Base-by-base conservation (phyloP, 2,113 vertebrate species). In the Haliaeetus leucogaster region DNA sequence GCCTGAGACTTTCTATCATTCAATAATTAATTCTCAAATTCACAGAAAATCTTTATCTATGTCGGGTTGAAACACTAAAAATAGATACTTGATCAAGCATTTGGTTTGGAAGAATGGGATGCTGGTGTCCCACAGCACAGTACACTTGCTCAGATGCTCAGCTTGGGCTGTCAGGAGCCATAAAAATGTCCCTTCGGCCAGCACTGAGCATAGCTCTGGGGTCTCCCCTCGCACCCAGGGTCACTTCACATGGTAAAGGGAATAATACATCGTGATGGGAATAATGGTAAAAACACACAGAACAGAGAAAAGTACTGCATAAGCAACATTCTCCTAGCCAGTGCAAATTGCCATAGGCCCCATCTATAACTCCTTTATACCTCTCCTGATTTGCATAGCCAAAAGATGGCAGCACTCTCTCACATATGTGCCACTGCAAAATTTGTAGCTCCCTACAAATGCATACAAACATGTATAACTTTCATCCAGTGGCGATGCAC, bases 331-430 rank as follows among this genome's bases (percentile, higher is more conserved):
- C 19, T 8, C 13, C 66, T 22, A 22, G 22, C 66, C 56, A 3
- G 0, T 0, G 2, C 34, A 27, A 38, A n/a, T 1, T 8, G 32
- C 71, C 1, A 3, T 0, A 34, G 22, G 38, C 15, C 19, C 34
- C 11, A 18, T 11, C 40, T 1, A 1, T 0, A 18, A 1, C 40
- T 3, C 45, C 43, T 43, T 30, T 1, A 6, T 0, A 8, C 32
- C 34, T 34, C 63, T 42, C 23, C 45, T 7, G 83, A 26, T 40
- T 53, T 7, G 82, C 95, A 27, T 5, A 63, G 91, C 96, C 97
- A 32, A 73, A 40, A 97, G 97, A 84, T 93, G 97, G 97, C 97
- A 97, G 97, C 95, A 96, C 36, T 16, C 7, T 18, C 63, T 38
- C 96, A 70, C 27, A 1, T 26, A 91, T 88, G 68, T 16, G 66